Percentiles rank a stretch among this genome's conserved stretches.
These are phyloP conservation scores for Hylomyscus alleni DNA, from an alignment of 2,797 vertebrate genomes.

Conservation along the genomic window DNA sequence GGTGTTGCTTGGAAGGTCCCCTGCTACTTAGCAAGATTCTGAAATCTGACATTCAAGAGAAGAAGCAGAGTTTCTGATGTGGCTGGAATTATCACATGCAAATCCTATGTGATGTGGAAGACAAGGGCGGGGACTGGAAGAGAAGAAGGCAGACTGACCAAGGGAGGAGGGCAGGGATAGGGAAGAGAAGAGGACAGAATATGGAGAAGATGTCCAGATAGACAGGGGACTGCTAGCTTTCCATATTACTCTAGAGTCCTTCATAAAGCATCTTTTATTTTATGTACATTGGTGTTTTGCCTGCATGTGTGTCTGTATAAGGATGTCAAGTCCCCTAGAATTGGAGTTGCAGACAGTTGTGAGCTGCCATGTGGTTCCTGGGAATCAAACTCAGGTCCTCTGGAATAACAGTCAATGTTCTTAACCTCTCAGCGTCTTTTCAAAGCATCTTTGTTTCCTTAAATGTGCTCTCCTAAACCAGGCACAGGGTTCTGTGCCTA, in stretches of 20 bases:
- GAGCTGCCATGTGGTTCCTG: too few species aligned
- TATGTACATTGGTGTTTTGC: too few species aligned
- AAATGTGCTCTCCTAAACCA: background rate
- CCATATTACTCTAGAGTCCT: background rate
- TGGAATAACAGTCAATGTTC: too few species aligned
- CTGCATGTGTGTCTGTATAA: too few species aligned
- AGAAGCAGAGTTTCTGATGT: conserved; percentile 21
- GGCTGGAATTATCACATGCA: background rate
- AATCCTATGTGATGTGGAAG: background rate
- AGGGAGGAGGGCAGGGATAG: background rate
- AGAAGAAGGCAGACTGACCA: background rate
- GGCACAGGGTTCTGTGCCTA: background rate
- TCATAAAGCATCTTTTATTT: background rate
- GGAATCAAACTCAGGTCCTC: too few species aligned
- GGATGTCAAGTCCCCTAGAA: too few species aligned
- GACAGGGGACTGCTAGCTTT: background rate
- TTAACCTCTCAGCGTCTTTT: background rate
- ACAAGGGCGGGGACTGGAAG: background rate
- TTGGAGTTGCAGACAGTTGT: too few species aligned
- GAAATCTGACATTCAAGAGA: conserved; percentile 8
- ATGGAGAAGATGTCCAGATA: background rate
- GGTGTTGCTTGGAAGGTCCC: background rate
- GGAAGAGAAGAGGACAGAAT: background rate
- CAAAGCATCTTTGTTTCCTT: background rate
- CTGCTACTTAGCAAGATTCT: background rate